Evolutionary conservation across 2,888 invertebrate species (phyloP), one percentile per base, ranked within the genome.

Genomic region (Parascotia fuliginaria): DNA sequence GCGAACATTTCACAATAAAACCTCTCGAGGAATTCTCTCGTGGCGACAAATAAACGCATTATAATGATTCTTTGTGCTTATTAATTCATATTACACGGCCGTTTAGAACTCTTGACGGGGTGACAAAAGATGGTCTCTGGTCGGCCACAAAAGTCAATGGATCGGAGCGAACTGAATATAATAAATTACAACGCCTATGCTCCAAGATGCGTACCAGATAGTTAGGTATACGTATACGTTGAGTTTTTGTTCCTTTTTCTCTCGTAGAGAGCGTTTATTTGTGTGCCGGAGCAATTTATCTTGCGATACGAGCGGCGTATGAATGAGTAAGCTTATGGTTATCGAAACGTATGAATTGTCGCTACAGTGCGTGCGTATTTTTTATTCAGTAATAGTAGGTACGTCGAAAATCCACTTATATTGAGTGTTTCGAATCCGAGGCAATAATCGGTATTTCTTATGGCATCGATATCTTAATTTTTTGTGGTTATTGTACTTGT

Each of bases 41-140:
- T 67, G 60, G 81, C 87, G 88, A 89, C 87, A 89, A 87, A 89
- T 87, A 89, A 87, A 86, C 79, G 86, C 78, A 83, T 84, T 79
- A 87, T 86, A 87, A 88, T 81, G 82, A 81, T 83, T 82, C 85
- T 87, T 89, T 90, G 89, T 89, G 84, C 83, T 92, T 92, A 92
- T 92, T 91, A 92, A 90, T 91, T 91, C 92, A 90, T 91, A 91
- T 92, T 92, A 92, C 85, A 91, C 87, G 90, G 89, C 80, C 87
- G 87, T 83, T 91, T 89, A 88, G 76, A 68, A 76, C 79, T 82
- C 86, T 85, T 79, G 81, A 85, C 82, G 80, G 73, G 79, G 79
- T 80, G 87, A 91, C 89, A 90, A 92, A 86, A 80, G 87, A 81
- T 79, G 73, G 72, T 77, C 79, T 73, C 79, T 73, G 79, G 77